Evolutionary conservation across 30 jellyfish, hydroid and myxozoan species (phyloP).

Genomic region (Aurelia coerulea): DNA sequence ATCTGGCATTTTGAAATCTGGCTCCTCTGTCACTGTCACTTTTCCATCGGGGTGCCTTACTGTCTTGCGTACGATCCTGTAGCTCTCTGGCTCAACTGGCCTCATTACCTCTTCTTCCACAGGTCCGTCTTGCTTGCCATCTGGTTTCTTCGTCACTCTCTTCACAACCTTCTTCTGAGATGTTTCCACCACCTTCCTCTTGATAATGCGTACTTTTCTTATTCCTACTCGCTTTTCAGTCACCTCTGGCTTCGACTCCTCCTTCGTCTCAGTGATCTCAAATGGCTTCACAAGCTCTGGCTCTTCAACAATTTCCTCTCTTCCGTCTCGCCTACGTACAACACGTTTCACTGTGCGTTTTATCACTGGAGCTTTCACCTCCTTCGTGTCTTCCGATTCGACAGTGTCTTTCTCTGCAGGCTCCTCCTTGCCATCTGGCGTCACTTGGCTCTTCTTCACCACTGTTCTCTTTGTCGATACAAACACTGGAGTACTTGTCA

Average conservation of each 20-base stretch:
- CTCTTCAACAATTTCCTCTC: slow-evolving; percentile 65
- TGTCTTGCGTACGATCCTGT: slow-evolving; percentile 65
- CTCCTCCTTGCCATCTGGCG: slow-evolving; percentile 83
- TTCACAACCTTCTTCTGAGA: slow-evolving; percentile 69
- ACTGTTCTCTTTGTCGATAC: slow-evolving; percentile 67
- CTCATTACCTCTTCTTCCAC: slow-evolving; percentile 70
- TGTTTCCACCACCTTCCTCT: slow-evolving; percentile 75
- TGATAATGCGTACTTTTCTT: slow-evolving; percentile 47
- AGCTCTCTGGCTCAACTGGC: slow-evolving; percentile 76
- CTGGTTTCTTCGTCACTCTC: slow-evolving; percentile 60
- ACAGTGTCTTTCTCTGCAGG: slow-evolving; percentile 70
- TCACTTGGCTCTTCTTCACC: slow-evolving; percentile 60
- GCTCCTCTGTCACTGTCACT: slow-evolving; percentile 68
- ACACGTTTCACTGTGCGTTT: slow-evolving; percentile 50
- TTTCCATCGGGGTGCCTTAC: slow-evolving; percentile 72
- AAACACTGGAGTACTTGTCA: slow-evolving; percentile 68
- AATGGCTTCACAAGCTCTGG: slow-evolving; percentile 59
- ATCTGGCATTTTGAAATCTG: slow-evolving; percentile 71
- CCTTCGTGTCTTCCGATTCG: slow-evolving; percentile 72
- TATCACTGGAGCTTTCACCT: slow-evolving; percentile 39
- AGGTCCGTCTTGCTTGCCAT: slow-evolving; percentile 83
- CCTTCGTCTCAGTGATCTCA: slow-evolving; percentile 60
- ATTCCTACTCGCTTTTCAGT: slow-evolving; percentile 59
- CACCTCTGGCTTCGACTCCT: slow-evolving; percentile 68
- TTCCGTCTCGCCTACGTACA: slow-evolving; percentile 77